phyloP scores from a whole-genome alignment of 2,113 vertebrate species.

The Zosterops borbonicus region DNA sequence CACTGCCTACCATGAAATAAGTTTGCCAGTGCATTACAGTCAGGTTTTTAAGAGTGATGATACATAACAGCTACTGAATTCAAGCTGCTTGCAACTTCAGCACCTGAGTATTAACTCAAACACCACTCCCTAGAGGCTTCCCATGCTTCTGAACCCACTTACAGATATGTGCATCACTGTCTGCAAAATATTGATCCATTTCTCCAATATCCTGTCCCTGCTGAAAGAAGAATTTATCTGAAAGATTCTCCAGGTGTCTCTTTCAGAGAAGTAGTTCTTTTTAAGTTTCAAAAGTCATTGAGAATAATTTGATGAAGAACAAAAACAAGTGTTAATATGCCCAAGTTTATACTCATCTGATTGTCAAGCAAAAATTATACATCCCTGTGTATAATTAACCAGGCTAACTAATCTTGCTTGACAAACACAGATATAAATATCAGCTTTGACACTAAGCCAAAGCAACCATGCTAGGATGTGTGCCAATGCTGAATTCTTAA shows the following conservation, averaged over 20 bases:
- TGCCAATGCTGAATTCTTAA: slow-evolving; percentile 74
- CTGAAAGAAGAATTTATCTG: neutral
- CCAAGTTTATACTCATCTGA: slow-evolving; percentile 11
- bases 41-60: neutral
- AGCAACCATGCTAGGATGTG: slow-evolving; percentile 68
- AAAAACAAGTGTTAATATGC: slow-evolving; percentile 36
- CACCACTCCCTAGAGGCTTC: neutral
- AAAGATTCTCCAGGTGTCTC: neutral
- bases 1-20: neutral
- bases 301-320: neutral
- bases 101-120: neutral
- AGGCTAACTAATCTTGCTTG: slow-evolving; percentile 75
- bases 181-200: neutral
- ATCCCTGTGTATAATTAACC: slow-evolving; percentile 74
- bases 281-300: neutral
- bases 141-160: neutral
- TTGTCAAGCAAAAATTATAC: slow-evolving; percentile 55
- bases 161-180: neutral
- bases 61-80: neutral
- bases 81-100: neutral
- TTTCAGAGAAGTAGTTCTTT: neutral
- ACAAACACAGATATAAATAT: slow-evolving; percentile 71
- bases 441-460: slow-evolving; percentile 65
- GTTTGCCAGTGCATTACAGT: neutral
- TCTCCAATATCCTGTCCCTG: neutral